Base-by-base conservation (phyloP, 2,888 invertebrate species). In the Erebia ligea region DNA sequence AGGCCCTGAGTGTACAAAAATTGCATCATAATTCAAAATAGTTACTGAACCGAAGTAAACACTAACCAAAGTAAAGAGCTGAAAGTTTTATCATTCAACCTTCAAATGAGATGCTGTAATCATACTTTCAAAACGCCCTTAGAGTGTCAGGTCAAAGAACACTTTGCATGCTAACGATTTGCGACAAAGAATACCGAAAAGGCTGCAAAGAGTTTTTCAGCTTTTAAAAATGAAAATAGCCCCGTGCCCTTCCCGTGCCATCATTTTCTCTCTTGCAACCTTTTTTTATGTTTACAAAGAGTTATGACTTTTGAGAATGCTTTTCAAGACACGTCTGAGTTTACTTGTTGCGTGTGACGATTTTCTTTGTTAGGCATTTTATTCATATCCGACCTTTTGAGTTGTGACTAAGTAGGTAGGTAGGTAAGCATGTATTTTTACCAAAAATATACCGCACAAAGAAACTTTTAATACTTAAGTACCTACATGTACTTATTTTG, bases 151-250 rank as follows among this genome's bases (percentile, higher is more conserved):
- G 25, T 64, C 64, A 64, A 54, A 64, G 52, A 54, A 52, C 40
- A 64, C 52, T 64, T 64, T 64, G 34, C 40, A 54, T 63, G 63
- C 48, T 63, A 63, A 63, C 50, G 63, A 50, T 63, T 63, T 25
- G 63, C 63, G 34, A 25, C 50, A 50, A 34, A 25, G 48, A 63
- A 50, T 40, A 52, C 17, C 50, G n/a, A 40, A 64, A 64, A 64
- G 64, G 64, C 40, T 17, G 52, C 34, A 54, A 52, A 52, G 54
- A 64, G 34, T 54, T 64, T 64, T 11, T n/a, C 25, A 6, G 63
- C 64, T 52, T 21, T 64, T 50, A 52, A 64, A 64, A 64, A 64
- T 54, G 62, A 48, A 62, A 62, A 62, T 62, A 48, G 45, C 21
- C n/a, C n/a, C n/a, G n/a, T n/a, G n/a, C n/a, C n/a, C 45, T 21